These are phyloP conservation scores for Atrichornis clamosus DNA, from an alignment of 2,113 vertebrate species.

Conservation along the genomic window DNA sequence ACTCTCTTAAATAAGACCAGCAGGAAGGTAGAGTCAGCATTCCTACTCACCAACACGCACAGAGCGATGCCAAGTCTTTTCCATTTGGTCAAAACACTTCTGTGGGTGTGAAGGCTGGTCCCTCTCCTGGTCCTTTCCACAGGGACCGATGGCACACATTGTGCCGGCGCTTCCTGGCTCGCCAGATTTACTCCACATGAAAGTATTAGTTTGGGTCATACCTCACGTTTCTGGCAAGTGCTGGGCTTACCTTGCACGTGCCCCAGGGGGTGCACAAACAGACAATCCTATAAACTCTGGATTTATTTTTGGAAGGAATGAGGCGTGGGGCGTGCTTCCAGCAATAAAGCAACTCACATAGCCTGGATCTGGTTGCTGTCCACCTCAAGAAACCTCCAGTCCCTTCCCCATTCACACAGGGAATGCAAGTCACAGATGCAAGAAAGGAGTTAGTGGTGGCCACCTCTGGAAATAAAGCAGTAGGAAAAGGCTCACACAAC, in stretches of 20 bases:
- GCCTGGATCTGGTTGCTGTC: background rate
- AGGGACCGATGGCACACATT: fast-evolving
- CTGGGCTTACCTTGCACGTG: background rate
- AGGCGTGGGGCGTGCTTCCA: background rate
- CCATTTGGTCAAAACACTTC: background rate
- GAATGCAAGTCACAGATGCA: background rate
- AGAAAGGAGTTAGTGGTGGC: background rate
- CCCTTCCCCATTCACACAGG: background rate
- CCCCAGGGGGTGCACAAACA: background rate
- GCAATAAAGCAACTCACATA: background rate
- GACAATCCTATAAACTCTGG: background rate
- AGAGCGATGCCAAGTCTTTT: background rate
- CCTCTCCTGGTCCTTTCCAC: background rate
- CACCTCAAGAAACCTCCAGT: background rate
- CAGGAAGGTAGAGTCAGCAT: background rate
- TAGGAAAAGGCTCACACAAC: background rate
- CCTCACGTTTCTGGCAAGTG: background rate
- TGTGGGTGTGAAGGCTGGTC: background rate
- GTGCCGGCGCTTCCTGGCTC: background rate
- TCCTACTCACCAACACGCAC: background rate
- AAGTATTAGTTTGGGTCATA: background rate
- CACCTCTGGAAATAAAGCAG: background rate
- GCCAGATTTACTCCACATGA: background rate
- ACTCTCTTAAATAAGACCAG: background rate
- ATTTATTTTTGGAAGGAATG: background rate